A percentile compares a stretch with the other conserved stretches of the same genome.
These are phyloP conservation scores for Myiopsitta monachus DNA, from an alignment of 2,113 vertebrate species.

Conservation along the genomic window DNA sequence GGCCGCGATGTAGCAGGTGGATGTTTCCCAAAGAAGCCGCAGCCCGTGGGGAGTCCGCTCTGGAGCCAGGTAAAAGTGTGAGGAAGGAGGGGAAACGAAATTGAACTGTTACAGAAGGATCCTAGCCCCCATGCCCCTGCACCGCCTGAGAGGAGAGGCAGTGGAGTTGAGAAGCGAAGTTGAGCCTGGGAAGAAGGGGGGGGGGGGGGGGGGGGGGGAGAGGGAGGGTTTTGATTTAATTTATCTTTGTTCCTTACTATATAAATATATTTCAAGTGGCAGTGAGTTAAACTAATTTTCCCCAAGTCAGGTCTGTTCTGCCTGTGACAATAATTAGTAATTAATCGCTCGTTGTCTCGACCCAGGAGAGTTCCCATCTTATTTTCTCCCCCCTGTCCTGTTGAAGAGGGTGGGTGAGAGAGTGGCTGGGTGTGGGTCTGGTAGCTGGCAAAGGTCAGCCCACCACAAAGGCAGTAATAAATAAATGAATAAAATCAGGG, in stretches of 20 bases:
- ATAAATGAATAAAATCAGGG: neutral
- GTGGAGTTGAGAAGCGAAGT: neutral
- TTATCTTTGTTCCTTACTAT: neutral
- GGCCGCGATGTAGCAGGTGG: fast-evolving
- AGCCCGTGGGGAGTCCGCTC: fast-evolving
- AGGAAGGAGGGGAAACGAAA: neutral
- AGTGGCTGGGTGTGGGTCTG: neutral
- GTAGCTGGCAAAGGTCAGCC: neutral
- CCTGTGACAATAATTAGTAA: neutral
- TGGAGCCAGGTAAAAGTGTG: neutral
- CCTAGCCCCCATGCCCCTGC: fast-evolving
- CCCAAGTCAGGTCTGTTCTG: neutral
- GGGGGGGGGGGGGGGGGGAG: no score
- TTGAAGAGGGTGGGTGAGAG: neutral
- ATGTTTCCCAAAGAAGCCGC: neutral
- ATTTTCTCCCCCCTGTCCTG: neutral
- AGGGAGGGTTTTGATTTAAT: neutral
- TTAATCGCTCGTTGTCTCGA: neutral
- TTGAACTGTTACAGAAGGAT: neutral
- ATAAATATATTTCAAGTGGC: neutral
- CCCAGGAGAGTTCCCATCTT: neutral
- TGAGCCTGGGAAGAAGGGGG: neutral
- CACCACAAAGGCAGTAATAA: neutral
- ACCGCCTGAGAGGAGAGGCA: neutral
- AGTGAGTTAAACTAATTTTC: neutral